Evolutionary conservation across 2,797 vertebrate species (phyloP).

Genomic region (Remorina albescens): DNA sequence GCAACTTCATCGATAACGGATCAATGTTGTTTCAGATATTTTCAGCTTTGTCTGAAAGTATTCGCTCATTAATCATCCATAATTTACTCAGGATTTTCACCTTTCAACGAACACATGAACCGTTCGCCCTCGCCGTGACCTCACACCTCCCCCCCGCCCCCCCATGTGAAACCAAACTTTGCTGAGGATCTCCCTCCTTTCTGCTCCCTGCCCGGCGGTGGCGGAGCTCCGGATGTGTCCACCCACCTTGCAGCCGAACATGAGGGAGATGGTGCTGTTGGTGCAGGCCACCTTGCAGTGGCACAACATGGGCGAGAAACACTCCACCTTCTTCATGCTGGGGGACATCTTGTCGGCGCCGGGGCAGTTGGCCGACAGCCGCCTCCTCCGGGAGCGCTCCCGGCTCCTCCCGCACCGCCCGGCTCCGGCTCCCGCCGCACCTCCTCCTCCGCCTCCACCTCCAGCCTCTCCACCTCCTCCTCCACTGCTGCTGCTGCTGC

Average conservation of each 20-base stretch:
- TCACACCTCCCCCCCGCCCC: too few species aligned
- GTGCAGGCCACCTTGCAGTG: slow-evolving; percentile 93
- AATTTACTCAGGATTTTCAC: not conserved
- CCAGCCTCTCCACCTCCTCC: slow-evolving; percentile 78
- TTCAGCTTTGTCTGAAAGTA: too few species aligned
- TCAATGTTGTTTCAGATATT: not conserved
- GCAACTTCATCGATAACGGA: not conserved
- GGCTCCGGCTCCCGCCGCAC: slow-evolving; percentile 69
- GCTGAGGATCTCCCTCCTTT: not conserved
- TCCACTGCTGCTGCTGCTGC: slow-evolving; percentile 83
- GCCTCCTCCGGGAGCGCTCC: slow-evolving; percentile 78
- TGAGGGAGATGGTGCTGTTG: slow-evolving; percentile 91
- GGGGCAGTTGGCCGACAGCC: slow-evolving; percentile 83
- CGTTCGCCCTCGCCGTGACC: not conserved
- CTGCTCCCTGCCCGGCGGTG: too few species aligned
- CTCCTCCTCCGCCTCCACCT: slow-evolving; percentile 73
- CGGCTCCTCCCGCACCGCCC: slow-evolving; percentile 68
- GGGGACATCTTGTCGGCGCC: slow-evolving; percentile 86
- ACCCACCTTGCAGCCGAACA: slow-evolving; percentile 95
- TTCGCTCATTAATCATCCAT: not conserved
- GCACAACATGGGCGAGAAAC: slow-evolving; percentile 90
- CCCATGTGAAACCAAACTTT: not conserved
- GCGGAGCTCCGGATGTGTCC: slow-evolving; percentile 29
- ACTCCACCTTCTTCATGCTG: slow-evolving; percentile 88
- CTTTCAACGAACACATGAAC: not conserved